These are phyloP conservation scores for Clupea harengus DNA, from an alignment of 2,113 vertebrate species.

Conservation along the genomic window DNA sequence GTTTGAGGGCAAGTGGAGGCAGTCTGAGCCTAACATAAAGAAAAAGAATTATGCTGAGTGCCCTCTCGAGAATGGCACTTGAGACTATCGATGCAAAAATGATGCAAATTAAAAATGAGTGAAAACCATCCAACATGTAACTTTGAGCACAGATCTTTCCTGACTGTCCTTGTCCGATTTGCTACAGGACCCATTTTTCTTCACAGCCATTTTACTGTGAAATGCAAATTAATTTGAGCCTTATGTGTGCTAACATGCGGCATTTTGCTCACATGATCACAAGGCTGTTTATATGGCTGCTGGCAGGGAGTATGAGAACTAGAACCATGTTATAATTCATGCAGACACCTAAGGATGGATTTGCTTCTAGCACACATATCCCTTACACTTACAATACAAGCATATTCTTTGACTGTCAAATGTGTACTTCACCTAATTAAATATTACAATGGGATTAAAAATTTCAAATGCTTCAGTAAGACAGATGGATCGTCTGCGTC, in stretches of 20 bases:
- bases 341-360: neutral
- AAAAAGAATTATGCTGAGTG: neutral
- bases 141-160: neutral
- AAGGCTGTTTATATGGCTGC: neutral
- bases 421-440: neutral
- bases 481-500: neutral
- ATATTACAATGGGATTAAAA: neutral
- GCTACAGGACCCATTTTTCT: neutral
- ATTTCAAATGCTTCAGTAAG: neutral
- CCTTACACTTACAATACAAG: neutral
- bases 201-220: neutral
- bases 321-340: neutral
- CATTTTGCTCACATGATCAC: slow-evolving; percentile 37
- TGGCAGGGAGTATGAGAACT: neutral
- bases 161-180: neutral
- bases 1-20: neutral
- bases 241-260: slow-evolving; percentile 20
- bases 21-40: neutral
- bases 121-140: neutral
- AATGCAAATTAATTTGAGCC: slow-evolving; percentile 33
- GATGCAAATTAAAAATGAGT: neutral
- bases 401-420: neutral
- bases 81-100: neutral
- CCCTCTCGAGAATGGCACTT: neutral
- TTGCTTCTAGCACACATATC: neutral